These are phyloP conservation scores for Drosophila willistoni DNA, from an alignment of 1,140 invertebrate species.

Conservation along the genomic window DNA sequence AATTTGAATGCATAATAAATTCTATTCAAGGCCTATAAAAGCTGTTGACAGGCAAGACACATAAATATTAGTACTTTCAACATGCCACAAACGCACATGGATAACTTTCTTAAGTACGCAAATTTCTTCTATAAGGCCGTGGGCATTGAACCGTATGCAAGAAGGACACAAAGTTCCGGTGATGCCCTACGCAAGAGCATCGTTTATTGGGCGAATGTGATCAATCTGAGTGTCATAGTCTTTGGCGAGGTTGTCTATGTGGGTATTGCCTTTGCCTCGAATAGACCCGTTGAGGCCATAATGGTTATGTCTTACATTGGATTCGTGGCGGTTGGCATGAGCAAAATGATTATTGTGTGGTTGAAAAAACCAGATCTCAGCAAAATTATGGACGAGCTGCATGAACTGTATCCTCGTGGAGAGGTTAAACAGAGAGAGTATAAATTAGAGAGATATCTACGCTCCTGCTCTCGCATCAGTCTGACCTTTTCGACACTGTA, in stretches of 20 bases:
- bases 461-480: conserved; percentile 49
- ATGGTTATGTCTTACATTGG: conserved; percentile 72
- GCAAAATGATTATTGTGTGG: conserved; percentile 69
- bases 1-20: conserved; percentile 52
- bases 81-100: conserved; percentile 37
- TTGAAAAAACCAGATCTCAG: conserved; percentile 50
- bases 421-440: conserved; percentile 41
- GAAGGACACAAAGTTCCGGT: neutral
- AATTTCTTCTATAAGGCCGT: conserved; percentile 59
- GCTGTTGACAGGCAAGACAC: neutral
- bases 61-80: neutral
- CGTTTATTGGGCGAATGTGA: conserved; percentile 56
- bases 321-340: conserved; percentile 61
- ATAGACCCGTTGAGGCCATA: conserved; percentile 52
- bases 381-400: conserved; percentile 47
- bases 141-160: conserved; percentile 58
- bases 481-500: conserved; percentile 61
- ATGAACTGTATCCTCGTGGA: conserved; percentile 54
- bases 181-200: conserved; percentile 18
- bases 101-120: conserved; percentile 65
- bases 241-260: conserved; percentile 52
- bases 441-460: conserved; percentile 47
- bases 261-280: conserved; percentile 36
- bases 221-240: conserved; percentile 45
- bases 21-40: neutral